Conservation (phyloP, 2,113 vertebrate species). For the Sylvilagus bachmani region DNA sequence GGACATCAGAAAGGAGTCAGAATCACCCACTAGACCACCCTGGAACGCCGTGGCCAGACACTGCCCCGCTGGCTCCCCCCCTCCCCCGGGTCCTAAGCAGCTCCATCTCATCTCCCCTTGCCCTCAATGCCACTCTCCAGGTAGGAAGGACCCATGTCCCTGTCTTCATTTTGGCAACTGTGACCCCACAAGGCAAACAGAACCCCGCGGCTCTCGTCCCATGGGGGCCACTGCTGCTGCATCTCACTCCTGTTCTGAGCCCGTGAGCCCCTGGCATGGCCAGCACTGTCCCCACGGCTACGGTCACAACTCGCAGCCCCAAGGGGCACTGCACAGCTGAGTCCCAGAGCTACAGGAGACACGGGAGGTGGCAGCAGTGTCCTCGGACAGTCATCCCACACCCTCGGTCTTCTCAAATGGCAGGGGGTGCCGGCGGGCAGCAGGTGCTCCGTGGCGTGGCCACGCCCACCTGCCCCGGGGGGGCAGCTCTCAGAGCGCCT, state of each 20-base stretch:
- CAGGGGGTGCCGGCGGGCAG: too few relatives aligned
- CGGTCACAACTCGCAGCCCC: not conserved
- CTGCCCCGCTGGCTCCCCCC: not conserved
- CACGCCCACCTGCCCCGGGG: not conserved
- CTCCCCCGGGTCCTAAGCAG: not conserved
- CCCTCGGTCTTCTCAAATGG: not conserved
- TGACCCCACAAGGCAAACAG: not conserved
- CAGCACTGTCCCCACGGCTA: not conserved
- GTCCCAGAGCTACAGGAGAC: rapidly evolving
- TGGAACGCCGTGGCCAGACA: not conserved
- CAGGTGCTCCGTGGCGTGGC: not conserved
- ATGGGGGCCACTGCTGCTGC: not conserved
- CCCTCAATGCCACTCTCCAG: not conserved
- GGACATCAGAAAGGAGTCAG: not conserved
- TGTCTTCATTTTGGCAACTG: not conserved
- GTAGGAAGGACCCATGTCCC: not conserved
- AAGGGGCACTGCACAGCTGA: not conserved
- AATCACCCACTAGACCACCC: not conserved
- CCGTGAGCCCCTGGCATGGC: rapidly evolving
- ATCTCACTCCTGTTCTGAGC: not conserved
- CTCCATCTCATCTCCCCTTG: not conserved
- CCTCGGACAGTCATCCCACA: not conserved
- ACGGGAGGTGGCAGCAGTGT: rapidly evolving
- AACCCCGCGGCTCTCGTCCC: not conserved
- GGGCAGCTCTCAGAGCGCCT: not conserved